A percentile compares a stretch with the other conserved stretches of the same genome.
Conservation (phyloP, 2,797 vertebrate genomes). For the Betta splendens region DNA sequence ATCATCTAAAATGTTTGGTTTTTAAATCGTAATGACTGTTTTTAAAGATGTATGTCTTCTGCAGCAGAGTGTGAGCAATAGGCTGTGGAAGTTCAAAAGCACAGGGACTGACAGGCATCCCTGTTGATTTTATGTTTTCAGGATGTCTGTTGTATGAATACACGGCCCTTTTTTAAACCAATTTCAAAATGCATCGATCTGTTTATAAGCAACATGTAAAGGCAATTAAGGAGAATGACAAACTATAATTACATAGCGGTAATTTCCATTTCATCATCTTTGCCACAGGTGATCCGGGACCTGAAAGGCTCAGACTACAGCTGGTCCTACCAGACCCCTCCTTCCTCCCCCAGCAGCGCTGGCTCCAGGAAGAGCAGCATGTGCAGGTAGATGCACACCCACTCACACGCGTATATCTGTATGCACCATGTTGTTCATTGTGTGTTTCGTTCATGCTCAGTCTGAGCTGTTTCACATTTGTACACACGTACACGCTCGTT, state of each 20-base stretch:
- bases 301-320: slow-evolving; percentile 96
- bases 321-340: slow-evolving; percentile 98
- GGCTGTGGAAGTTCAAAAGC: neutral
- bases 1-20: too few relatives aligned
- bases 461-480: slow-evolving; percentile 1
- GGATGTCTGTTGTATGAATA: neutral
- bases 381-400: slow-evolving; percentile 85
- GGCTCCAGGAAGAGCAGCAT: slow-evolving; percentile 97
- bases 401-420: slow-evolving; percentile 2
- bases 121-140: neutral
- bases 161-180: too few relatives aligned
- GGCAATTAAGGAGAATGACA: too few relatives aligned
- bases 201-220: too few relatives aligned
- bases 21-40: neutral
- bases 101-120: too few relatives aligned
- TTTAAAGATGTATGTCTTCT: neutral
- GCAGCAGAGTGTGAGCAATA: neutral
- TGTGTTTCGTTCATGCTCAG: slow-evolving; percentile 6
- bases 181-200: too few relatives aligned
- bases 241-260: too few relatives aligned
- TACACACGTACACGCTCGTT: neutral
- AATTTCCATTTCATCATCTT: slow-evolving; percentile 6
- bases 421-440: neutral
- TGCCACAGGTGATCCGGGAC: slow-evolving; percentile 92
- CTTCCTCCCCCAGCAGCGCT: slow-evolving; percentile 93